phyloP scores from a whole-genome alignment of 2,797 vertebrate genomes.

The Sebastes matsubarae region DNA sequence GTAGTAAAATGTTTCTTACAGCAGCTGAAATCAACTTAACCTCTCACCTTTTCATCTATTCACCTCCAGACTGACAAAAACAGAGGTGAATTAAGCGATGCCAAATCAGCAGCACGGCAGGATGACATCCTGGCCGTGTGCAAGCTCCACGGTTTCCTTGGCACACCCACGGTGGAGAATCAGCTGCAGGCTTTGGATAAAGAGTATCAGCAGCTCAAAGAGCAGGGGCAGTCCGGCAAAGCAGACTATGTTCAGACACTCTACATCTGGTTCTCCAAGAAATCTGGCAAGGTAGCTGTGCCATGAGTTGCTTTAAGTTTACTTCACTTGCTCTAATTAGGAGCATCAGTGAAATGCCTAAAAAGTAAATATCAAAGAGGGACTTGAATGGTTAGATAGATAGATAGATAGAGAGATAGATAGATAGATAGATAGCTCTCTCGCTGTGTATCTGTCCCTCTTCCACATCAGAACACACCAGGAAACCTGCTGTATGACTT shows the following conservation, averaged over 20 bases:
- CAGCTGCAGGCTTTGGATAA: slow-evolving; percentile 80
- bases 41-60: background rate
- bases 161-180: slow-evolving; percentile 67
- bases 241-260: slow-evolving; percentile 80
- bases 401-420: too few species aligned
- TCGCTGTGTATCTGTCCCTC: too few species aligned
- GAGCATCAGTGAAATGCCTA: background rate
- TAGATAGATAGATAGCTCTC: too few species aligned
- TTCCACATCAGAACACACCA: too few species aligned
- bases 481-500: too few species aligned
- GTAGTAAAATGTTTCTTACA: background rate
- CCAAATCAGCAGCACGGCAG: slow-evolving; percentile 67
- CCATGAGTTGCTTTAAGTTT: background rate
- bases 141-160: slow-evolving; percentile 75
- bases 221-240: slow-evolving; percentile 74
- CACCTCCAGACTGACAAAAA: slow-evolving; percentile 54
- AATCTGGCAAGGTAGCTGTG: slow-evolving; percentile 67
- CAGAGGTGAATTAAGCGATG: slow-evolving; percentile 54
- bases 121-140: slow-evolving; percentile 81
- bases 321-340: background rate
- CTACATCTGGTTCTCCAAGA: slow-evolving; percentile 79
- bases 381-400: too few species aligned
- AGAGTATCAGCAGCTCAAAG: slow-evolving; percentile 77
- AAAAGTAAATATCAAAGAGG: background rate
- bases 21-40: background rate